Evolutionary conservation across 2,888 invertebrate species (phyloP).

Genomic region (Aphrophora alni): DNA sequence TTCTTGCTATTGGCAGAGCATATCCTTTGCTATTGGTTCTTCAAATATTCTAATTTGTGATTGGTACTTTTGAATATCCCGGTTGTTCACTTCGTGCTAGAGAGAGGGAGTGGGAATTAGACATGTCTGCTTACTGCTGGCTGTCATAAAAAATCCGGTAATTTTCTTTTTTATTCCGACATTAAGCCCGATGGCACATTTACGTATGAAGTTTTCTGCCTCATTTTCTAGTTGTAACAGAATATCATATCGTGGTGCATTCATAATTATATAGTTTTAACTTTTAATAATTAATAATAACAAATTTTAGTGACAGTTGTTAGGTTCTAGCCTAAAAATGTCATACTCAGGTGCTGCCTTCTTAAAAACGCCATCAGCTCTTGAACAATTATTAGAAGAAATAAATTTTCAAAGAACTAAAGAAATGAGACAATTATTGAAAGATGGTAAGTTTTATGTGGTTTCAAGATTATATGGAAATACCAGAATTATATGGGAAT

Average conservation of each 20-base stretch:
- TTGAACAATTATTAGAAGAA: slow-evolving; percentile 88
- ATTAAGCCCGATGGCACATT: neutral
- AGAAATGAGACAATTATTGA: slow-evolving; percentile 86
- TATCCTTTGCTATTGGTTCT: neutral
- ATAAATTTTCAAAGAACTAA: slow-evolving; percentile 92
- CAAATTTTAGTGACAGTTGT: neutral
- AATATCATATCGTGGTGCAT: neutral
- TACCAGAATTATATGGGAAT: too few species aligned
- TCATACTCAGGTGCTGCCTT: slow-evolving; percentile 37
- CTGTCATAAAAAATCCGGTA: neutral
- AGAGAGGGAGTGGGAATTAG: too few species aligned
- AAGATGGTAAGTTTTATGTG: slow-evolving; percentile 81
- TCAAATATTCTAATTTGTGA: neutral
- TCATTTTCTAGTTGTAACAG: neutral
- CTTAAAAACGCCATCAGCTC: slow-evolving; percentile 60
- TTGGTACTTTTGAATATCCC: neutral
- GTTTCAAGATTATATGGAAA: too few species aligned
- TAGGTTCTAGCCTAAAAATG: slow-evolving; percentile 23
- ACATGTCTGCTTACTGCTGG: neutral
- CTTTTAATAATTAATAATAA: neutral
- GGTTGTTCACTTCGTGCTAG: neutral
- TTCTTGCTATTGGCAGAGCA: neutral
- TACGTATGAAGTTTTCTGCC: neutral
- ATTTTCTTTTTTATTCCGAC: neutral
- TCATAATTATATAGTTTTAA: neutral